Evolutionary conservation across 2,113 vertebrate genomes (phyloP).

Genomic region (Ancistrus triradiatus): DNA sequence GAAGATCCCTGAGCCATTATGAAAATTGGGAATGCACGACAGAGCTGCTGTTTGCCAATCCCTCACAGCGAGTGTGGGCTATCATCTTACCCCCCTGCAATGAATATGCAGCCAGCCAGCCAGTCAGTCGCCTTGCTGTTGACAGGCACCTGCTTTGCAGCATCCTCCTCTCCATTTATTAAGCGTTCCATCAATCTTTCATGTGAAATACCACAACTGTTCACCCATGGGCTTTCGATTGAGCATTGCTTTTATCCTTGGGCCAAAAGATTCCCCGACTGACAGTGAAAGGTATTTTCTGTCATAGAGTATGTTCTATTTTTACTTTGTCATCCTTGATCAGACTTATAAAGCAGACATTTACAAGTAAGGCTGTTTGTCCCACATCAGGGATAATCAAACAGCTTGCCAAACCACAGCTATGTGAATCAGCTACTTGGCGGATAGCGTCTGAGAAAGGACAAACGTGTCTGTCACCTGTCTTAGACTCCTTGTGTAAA

Average conservation of each 20-base stretch:
- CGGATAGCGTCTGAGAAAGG: slow-evolving; percentile 15
- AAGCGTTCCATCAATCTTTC: slow-evolving; percentile 39
- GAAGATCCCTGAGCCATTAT: slow-evolving; percentile 42
- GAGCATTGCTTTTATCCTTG: slow-evolving; percentile 1
- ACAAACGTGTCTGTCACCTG: slow-evolving; percentile 28
- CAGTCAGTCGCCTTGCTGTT: slow-evolving; percentile 19
- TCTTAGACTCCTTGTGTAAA: slow-evolving; percentile 41
- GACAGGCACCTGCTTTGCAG: slow-evolving; percentile 30
- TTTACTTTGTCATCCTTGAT: not conserved
- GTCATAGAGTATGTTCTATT: not conserved
- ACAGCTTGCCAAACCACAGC: slow-evolving; percentile 15
- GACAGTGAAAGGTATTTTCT: not conserved
- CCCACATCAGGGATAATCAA: slow-evolving; percentile 22
- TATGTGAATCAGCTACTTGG: slow-evolving; percentile 22
- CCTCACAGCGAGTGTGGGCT: slow-evolving; percentile 14
- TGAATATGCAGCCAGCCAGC: slow-evolving; percentile 24
- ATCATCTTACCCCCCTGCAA: slow-evolving; percentile 45
- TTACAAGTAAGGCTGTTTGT: slow-evolving; percentile 6
- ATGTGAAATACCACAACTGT: slow-evolving; percentile 29
- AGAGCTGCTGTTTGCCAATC: slow-evolving; percentile 32
- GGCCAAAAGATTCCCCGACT: not conserved
- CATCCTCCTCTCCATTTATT: slow-evolving; percentile 26
- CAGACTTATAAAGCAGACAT: slow-evolving; percentile 4
- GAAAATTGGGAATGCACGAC: slow-evolving; percentile 42
- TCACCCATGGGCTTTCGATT: slow-evolving; percentile 3